Conservation (phyloP, 92 coral and sea anemone genomes). For the Umimayanthus kanabou region DNA sequence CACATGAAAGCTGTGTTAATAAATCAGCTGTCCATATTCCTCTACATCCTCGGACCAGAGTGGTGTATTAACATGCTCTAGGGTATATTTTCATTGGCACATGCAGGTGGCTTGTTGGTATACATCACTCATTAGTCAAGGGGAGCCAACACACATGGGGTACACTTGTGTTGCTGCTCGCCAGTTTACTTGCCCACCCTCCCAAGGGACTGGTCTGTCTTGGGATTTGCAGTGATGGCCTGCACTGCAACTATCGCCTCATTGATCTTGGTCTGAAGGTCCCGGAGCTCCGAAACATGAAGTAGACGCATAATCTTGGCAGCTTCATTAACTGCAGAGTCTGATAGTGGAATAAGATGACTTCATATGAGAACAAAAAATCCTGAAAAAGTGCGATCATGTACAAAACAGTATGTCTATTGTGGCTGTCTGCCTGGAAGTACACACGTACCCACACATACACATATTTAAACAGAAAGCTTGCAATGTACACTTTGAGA, state of each 20-base stretch:
- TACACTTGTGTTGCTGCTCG: neutral
- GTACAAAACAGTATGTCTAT: neutral
- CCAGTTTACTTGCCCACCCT: conserved; percentile 69
- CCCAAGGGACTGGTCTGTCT: conserved; percentile 92
- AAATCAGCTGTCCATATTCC: neutral
- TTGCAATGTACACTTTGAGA: too few relatives aligned
- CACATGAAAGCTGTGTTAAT: neutral
- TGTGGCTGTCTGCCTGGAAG: neutral
- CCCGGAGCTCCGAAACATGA: conserved; percentile 88
- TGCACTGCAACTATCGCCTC: conserved; percentile 98
- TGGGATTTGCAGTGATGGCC: conserved; percentile 94
- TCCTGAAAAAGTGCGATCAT: neutral
- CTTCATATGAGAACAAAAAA: neutral
- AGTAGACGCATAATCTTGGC: conserved; percentile 91
- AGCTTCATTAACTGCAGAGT: conserved; percentile 97
- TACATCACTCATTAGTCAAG: neutral
- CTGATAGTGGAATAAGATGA: conserved; percentile 47
- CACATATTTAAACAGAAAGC: too few relatives aligned
- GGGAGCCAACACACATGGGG: too few relatives aligned
- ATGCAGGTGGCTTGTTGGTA: neutral
- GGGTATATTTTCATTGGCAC: neutral
- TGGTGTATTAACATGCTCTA: neutral
- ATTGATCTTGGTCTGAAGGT: conserved; percentile 92
- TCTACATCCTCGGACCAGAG: neutral
- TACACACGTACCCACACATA: too few relatives aligned